Base-by-base conservation (phyloP, 1,140 invertebrate genomes). In the Anthonomus grandis region DNA sequence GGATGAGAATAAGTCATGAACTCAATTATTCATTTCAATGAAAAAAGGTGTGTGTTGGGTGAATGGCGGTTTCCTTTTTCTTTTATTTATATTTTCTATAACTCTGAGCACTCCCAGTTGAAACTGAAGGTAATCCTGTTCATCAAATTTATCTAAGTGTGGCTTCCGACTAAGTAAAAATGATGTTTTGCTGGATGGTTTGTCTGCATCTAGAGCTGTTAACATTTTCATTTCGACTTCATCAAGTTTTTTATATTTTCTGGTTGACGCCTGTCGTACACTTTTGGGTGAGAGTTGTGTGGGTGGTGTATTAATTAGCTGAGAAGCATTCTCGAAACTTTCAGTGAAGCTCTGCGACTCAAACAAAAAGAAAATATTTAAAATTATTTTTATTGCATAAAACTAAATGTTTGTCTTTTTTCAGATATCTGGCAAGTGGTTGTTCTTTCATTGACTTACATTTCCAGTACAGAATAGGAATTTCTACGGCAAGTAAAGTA, bases 401-500 rank as follows among this genome's bases (percentile, higher is more conserved):
- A n/a, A n/a, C n/a, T n/a, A n/a, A n/a, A n/a, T n/a, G n/a, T n/a
- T n/a, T n/a, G n/a, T 31, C n/a, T 31, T 31, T 31, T 31, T 50
- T 13, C 48, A 50, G 27, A 37, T 50, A 50, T 50, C 48, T 50
- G 5, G 48, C 15, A 19, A 39, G 18, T 50, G n/a, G 48, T 13
- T 50, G 36, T 31, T 36, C 48, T 1, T 50, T 38, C 19, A n/a
- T n/a, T n/a, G n/a, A n/a, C n/a, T n/a, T n/a, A n/a, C n/a, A n/a
- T n/a, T n/a, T n/a, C n/a, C n/a, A 50, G 15, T 50, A 36, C 48
- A 50, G 27, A 48, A 13, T 36, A 18, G 46, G 27, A 5, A 48
- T 24, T 52, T 42, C 0, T 24, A 22, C 49, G 25, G 24, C 51
- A 45, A 53, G 45, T 48, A 47, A 48, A 36, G 38, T 49, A 49